Evolutionary conservation across 92 coral and sea anemone species (phyloP).

Genomic region (Heteractis magnifica): DNA sequence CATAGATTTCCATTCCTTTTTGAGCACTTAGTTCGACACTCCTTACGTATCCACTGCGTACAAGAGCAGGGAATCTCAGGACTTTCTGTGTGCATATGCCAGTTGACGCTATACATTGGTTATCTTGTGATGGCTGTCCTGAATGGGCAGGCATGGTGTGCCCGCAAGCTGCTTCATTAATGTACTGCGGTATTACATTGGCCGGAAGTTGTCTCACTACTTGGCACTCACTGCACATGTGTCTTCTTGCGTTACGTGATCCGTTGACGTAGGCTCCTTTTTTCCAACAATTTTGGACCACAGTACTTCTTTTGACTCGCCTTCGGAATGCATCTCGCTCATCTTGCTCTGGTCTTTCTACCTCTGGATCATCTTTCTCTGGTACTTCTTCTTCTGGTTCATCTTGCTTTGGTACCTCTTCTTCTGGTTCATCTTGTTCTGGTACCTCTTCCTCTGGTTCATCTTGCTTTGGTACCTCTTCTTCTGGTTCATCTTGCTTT

Average conservation of each 20-base stretch:
- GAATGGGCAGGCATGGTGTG: background rate
- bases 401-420: too few species aligned
- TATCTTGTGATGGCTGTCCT: background rate
- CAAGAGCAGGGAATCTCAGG: conserved; percentile 10
- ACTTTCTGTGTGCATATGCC: conserved; percentile 24
- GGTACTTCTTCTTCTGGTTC: too few species aligned
- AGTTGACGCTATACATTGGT: conserved; percentile 9
- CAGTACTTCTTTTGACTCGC: conserved; percentile 6
- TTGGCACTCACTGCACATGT: conserved; percentile 60
- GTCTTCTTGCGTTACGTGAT: background rate
- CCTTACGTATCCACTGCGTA: background rate
- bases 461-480: too few species aligned
- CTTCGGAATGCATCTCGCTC: background rate
- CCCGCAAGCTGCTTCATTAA: conserved; percentile 63
- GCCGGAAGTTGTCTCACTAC: conserved; percentile 31
- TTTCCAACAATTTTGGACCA: conserved; percentile 1
- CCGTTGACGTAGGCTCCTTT: background rate
- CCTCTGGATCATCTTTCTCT: background rate
- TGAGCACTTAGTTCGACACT: background rate
- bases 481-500: too few species aligned
- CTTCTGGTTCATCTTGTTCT: too few species aligned
- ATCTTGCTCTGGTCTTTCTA: too few species aligned
- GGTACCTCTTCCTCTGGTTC: too few species aligned
- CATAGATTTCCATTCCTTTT: background rate
- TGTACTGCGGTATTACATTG: conserved; percentile 36